These are phyloP conservation scores for Sphaerophoria rueppellii DNA, from an alignment of 2,888 invertebrate genomes.

Conservation along the genomic window DNA sequence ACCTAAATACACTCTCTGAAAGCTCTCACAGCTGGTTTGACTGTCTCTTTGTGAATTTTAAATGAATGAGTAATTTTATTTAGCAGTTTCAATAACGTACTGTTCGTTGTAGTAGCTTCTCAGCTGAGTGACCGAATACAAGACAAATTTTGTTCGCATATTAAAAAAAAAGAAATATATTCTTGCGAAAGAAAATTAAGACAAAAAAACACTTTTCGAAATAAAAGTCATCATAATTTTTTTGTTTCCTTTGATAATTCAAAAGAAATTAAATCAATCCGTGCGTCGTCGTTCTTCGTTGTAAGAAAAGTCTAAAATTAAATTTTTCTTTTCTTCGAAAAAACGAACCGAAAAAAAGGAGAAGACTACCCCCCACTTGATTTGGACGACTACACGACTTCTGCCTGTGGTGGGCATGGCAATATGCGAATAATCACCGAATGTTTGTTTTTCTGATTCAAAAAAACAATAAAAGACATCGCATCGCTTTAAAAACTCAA, in stretches of 20 bases:
- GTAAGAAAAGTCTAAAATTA: constrained; percentile 48
- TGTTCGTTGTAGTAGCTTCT: constrained; percentile 58
- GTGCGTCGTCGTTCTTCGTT: neutral
- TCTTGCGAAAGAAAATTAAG: constrained; percentile 52
- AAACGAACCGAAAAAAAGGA: no score
- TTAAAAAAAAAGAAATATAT: neutral
- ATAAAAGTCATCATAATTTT: neutral
- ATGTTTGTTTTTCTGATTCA: constrained; percentile 22
- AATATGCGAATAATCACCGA: constrained; percentile 47
- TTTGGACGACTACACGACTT: neutral
- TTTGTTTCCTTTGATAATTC: neutral
- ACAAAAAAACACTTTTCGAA: constrained; percentile 17
- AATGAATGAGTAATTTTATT: constrained; percentile 71
- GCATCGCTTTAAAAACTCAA: constrained; percentile 42
- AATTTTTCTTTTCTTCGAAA: constrained; percentile 14
- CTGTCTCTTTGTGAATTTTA: constrained; percentile 57
- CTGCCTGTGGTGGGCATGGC: neutral
- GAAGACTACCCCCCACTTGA: constrained; percentile 28
- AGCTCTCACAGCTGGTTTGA: neutral
- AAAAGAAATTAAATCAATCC: neutral
- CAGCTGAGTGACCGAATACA: neutral
- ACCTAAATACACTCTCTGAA: neutral
- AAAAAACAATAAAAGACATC: constrained; percentile 23
- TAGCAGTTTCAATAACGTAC: constrained; percentile 64
- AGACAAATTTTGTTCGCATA: constrained; percentile 60